phyloP scores from a whole-genome alignment of 2,113 vertebrate genomes.

The Hassar affinis region DNA sequence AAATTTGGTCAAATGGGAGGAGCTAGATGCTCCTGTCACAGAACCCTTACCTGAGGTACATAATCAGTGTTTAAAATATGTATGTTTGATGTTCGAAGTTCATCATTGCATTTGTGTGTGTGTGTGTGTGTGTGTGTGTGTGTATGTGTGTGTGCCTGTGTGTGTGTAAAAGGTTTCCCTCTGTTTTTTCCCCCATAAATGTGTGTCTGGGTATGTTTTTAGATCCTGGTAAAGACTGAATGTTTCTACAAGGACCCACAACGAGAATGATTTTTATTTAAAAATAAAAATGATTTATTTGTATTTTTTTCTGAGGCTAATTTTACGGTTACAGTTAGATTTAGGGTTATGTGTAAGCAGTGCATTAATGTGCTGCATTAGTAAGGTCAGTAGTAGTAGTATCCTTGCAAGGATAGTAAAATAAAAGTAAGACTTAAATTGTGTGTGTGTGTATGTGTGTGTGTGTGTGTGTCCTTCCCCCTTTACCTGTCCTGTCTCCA shows the following conservation, averaged over 20 bases:
- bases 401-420: not conserved
- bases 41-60: no score
- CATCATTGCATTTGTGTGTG: no score
- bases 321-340: not conserved
- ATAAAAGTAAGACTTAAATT: not conserved
- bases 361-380: not conserved
- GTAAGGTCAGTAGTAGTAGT: not conserved
- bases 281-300: no score
- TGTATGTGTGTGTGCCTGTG: no score
- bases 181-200: not conserved
- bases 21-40: no score
- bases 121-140: not conserved
- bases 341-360: not conserved
- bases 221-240: not conserved
- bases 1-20: no score
- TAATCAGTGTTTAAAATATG: no score
- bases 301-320: not conserved
- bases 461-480: conserved; percentile 40
- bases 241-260: not conserved
- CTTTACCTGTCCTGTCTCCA: conserved; percentile 31
- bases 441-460: no score
- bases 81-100: no score
- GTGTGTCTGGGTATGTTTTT: not conserved
- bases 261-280: not conserved
- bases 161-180: not conserved